A percentile compares a stretch with the other conserved stretches of the same genome.
These are phyloP conservation scores for Leptinotarsa tumamoca DNA, from an alignment of 2,888 invertebrate genomes.

Conservation along the genomic window DNA sequence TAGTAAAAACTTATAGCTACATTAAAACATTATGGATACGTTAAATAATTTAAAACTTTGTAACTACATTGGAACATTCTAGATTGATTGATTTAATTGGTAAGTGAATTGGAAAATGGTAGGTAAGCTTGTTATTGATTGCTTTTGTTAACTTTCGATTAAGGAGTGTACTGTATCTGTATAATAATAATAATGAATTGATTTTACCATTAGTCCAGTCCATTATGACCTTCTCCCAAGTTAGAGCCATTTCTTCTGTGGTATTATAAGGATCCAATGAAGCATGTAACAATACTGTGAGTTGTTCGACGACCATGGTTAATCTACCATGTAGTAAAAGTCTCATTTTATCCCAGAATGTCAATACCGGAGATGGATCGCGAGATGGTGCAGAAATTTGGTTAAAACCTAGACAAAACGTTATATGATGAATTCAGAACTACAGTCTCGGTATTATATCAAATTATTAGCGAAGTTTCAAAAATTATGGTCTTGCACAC, in stretches of 20 bases:
- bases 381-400: constrained; percentile 87
- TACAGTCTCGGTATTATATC: no score
- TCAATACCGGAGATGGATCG: constrained; percentile 93
- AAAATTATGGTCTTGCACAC: no score
- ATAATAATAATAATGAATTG: neutral
- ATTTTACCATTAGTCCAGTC: constrained; percentile 92
- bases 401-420: constrained; percentile 76
- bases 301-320: constrained; percentile 86
- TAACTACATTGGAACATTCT: no score
- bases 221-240: constrained; percentile 92
- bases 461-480: no score
- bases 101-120: no score
- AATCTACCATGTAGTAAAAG: constrained; percentile 92
- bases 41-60: no score
- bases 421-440: neutral
- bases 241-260: constrained; percentile 98
- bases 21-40: no score
- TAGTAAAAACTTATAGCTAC: no score
- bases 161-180: neutral
- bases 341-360: constrained; percentile 98
- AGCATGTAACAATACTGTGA: constrained; percentile 93
- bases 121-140: no score
- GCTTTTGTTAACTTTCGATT: no score
- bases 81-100: no score
- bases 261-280: constrained; percentile 98